These are phyloP conservation scores for Hydractinia echinata DNA, from an alignment of 30 jellyfish, hydroid and myxozoan species.

Conservation along the genomic window DNA sequence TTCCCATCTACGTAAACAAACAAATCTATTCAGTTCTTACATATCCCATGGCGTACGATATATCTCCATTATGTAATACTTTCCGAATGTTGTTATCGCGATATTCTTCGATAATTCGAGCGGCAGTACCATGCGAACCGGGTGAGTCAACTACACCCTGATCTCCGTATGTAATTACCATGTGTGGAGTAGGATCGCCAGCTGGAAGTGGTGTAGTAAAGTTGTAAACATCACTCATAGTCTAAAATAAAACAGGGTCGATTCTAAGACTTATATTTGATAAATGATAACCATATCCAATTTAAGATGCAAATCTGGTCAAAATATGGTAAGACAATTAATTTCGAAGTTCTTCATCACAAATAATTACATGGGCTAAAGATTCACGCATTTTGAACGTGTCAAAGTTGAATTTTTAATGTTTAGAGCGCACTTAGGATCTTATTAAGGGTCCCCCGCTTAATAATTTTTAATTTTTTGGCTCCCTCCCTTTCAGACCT, in stretches of 20 bases:
- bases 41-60: constrained; percentile 79
- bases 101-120: constrained; percentile 56
- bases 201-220: constrained; percentile 76
- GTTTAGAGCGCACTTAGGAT: too few relatives aligned
- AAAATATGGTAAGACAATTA: too few relatives aligned
- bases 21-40: background rate
- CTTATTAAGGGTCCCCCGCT: too few relatives aligned
- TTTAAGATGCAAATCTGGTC: too few relatives aligned
- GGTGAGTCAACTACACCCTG: constrained; percentile 65
- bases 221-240: constrained; percentile 29
- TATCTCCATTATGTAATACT: constrained; percentile 74
- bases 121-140: constrained; percentile 64
- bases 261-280: background rate
- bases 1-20: background rate
- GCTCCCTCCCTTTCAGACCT: too few relatives aligned
- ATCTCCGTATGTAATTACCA: constrained; percentile 74
- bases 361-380: too few relatives aligned
- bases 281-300: too few relatives aligned
- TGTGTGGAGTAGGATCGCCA: constrained; percentile 73
- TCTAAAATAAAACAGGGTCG: background rate
- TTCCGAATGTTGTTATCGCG: constrained; percentile 40
- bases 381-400: too few relatives aligned
- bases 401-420: too few relatives aligned
- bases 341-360: too few relatives aligned
- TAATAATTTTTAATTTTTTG: too few relatives aligned